Base-by-base conservation (phyloP, 2,888 invertebrate species). In the Pandemis heparana region DNA sequence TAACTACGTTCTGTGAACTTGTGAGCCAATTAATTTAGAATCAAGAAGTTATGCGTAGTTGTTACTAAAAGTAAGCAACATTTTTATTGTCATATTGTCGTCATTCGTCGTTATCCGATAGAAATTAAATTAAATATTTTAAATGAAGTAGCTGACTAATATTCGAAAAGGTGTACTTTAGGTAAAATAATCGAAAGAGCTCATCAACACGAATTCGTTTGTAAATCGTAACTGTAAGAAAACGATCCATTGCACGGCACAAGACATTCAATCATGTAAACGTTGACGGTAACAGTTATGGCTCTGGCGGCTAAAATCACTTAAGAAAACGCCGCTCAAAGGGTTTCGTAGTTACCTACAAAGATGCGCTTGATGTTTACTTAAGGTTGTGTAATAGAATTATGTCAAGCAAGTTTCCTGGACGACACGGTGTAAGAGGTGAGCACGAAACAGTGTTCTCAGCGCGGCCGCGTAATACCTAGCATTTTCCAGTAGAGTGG, bases 401-500 rank as follows among this genome's bases (percentile, higher is more conserved):
- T 53, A 59, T 59, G 38, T 60, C 32, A n/a, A 5, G n/a, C 51
- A 39, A 51, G 41, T 60, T 71, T 60, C 65, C 65, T 61, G 59
- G 51, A 51, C 41, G 32, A 38, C 23, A 43, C 65, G 51, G 39
- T 61, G 46, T 8, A 51, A 16, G 51, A 53, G 18, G 9, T 53
- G 16, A 16, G 53, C 71, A 39, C 51, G 61, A 61, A 43, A 39
- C 65, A 18, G 76, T 75, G 56, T 23, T 56, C 76, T 64, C 65
- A 76, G 75, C 75, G 83, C 83, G 86, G 86, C 83, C 85, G 87
- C 87, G 86, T 80, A 83, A 92, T 89, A 89, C 88, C 88, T 90
- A 91, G 88, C 87, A 88, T 91, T 92, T 93, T 92, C 91, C 92
- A 91, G 82, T 90, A 92, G 91, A 93, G 89, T 89, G 91, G 87